phyloP scores from a whole-genome alignment of 2,797 vertebrate genomes.

The Phrynocephalus forsythii region DNA sequence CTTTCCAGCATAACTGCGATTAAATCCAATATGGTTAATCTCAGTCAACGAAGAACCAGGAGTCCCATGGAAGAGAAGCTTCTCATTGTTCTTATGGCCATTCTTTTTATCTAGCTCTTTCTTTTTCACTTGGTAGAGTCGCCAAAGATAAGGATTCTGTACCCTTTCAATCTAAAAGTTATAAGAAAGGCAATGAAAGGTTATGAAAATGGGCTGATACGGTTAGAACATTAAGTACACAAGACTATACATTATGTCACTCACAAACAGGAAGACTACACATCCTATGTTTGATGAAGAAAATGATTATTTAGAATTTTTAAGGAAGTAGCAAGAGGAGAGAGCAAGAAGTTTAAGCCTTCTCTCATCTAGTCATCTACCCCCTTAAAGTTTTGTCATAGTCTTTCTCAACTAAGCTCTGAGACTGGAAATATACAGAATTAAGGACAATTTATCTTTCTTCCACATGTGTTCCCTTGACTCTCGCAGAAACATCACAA shows the following conservation, averaged over 20 bases:
- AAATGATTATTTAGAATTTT: neutral
- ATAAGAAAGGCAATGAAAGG: conserved; percentile 7
- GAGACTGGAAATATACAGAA: neutral
- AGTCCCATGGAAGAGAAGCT: conserved; percentile 89
- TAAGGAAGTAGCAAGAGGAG: neutral
- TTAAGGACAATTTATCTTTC: neutral
- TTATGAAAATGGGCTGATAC: neutral
- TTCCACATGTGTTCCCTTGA: neutral
- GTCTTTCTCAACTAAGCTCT: neutral
- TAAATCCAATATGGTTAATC: conserved; percentile 86
- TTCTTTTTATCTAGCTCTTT: conserved; percentile 83
- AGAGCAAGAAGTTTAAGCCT: neutral
- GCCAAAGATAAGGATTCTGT: conserved; percentile 89
- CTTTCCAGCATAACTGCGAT: conserved; percentile 89
- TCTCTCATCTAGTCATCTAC: too few relatives aligned
- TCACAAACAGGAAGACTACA: neutral
- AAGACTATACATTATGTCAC: neutral
- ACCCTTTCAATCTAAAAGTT: conserved; percentile 87
- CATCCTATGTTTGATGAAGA: neutral
- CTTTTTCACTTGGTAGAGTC: conserved; percentile 83
- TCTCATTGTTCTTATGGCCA: conserved; percentile 79
- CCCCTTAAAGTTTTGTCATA: neutral
- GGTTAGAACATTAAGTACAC: neutral
- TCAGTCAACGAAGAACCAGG: conserved; percentile 54
- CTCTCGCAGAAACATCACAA: neutral